Conservation (phyloP, 2,888 invertebrate genomes). For the Smittia aterrima region DNA sequence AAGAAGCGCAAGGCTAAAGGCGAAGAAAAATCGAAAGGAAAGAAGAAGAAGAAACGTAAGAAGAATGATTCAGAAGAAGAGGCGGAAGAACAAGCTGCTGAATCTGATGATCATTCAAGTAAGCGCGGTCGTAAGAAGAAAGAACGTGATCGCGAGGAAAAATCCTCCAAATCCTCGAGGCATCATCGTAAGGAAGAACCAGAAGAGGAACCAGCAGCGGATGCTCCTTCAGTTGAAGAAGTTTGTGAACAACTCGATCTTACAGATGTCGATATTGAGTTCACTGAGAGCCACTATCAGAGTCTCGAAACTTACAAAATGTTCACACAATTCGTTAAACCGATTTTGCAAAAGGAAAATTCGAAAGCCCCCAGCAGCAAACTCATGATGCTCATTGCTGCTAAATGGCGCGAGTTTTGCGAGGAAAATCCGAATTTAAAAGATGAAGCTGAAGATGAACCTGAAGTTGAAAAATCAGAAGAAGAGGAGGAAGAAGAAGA, state of each 20-base stretch:
- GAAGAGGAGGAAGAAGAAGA: constrained; percentile 39
- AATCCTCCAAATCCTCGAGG: constrained; percentile 53
- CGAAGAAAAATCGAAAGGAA: constrained; percentile 77
- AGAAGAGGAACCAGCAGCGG: constrained; percentile 57
- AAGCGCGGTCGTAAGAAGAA: constrained; percentile 48
- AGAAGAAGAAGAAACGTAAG: constrained; percentile 91
- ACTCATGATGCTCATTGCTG: constrained; percentile 93
- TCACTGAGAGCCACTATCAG: constrained; percentile 84
- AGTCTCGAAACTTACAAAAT: constrained; percentile 89
- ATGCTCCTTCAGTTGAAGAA: constrained; percentile 84
- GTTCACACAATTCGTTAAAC: constrained; percentile 91
- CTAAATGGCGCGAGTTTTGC: constrained; percentile 96
- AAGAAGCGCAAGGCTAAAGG: constrained; percentile 91
- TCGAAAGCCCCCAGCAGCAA: constrained; percentile 88
- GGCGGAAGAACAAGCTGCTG: constrained; percentile 52
- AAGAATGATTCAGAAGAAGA: constrained; percentile 85
- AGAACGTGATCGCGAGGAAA: constrained; percentile 55
- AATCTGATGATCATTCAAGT: constrained; percentile 42
- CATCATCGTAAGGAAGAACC: constrained; percentile 53
- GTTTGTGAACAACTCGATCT: constrained; percentile 88
- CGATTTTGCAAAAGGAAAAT: constrained; percentile 88
- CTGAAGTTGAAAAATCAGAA: constrained; percentile 43
- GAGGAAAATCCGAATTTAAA: constrained; percentile 72
- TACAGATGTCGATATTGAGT: constrained; percentile 86
- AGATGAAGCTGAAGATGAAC: constrained; percentile 53